A percentile compares a stretch with the other conserved stretches of the same genome.
phyloP scores from a whole-genome alignment of 2,113 vertebrate species.

The Hepsetus odoe region DNA sequence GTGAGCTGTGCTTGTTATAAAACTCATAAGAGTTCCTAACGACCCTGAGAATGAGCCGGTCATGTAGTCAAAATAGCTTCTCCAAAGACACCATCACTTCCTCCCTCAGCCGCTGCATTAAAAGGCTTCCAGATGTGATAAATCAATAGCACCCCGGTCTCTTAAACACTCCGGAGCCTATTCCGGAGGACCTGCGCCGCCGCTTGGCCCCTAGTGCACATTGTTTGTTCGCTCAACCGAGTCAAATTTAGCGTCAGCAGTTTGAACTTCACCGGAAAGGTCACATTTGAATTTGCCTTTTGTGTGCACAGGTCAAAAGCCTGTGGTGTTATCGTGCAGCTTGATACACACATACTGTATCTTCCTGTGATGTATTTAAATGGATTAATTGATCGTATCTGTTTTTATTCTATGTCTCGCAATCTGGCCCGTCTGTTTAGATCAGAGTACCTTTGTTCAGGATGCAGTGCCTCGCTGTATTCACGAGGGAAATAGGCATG shows the following conservation, averaged over 20 bases:
- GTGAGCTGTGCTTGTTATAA: conserved; percentile 55
- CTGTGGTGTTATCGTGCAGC: neutral
- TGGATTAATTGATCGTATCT: conserved; percentile 17
- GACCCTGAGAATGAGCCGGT: conserved; percentile 52
- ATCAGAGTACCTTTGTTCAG: neutral
- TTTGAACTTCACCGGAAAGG: neutral
- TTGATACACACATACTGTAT: neutral
- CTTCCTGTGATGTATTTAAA: conserved; percentile 10
- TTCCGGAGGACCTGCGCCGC: neutral
- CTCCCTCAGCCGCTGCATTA: neutral
- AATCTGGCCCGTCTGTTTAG: neutral
- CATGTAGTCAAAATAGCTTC: conserved; percentile 45
- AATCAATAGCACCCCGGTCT: neutral
- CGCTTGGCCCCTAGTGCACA: neutral
- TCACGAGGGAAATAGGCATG: neutral
- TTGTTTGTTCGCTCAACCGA: neutral
- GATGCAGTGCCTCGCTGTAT: neutral
- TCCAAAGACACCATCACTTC: conserved; percentile 10
- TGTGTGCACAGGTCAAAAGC: conserved; percentile 6
- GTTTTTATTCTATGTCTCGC: neutral
- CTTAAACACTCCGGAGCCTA: neutral
- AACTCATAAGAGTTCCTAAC: conserved; percentile 55
- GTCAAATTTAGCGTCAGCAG: neutral
- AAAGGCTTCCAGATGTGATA: neutral
- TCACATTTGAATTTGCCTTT: conserved; percentile 7